Conservation (phyloP, 2,888 invertebrate genomes). For the Ptychoptera albimana region DNA sequence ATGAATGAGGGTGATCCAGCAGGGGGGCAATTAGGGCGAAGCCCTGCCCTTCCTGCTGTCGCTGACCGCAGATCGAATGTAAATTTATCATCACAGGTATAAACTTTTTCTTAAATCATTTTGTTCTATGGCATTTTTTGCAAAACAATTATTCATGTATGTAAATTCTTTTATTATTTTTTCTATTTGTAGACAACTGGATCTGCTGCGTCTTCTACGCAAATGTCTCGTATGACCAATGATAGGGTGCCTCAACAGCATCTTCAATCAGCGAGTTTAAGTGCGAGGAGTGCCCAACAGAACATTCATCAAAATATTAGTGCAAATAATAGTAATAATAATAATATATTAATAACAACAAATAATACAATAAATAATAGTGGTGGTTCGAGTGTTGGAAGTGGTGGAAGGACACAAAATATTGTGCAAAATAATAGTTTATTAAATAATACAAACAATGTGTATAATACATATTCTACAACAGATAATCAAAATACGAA, state of each 20-base stretch:
- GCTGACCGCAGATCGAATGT: constrained; percentile 28
- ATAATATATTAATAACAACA: not conserved
- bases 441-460: too few species aligned
- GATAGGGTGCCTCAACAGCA: constrained; percentile 14
- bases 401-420: constrained; percentile 2
- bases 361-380: constrained; percentile 5
- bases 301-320: constrained; percentile 17
- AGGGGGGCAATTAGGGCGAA: constrained; percentile 32
- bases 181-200: constrained; percentile 10
- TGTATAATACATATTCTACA: too few species aligned
- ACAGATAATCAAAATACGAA: too few species aligned
- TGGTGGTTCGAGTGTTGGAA: constrained; percentile 8
- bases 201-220: constrained; percentile 17
- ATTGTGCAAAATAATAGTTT: not conserved
- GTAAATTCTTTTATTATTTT: not conserved
- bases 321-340: constrained; percentile 6
- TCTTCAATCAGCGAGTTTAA: constrained; percentile 9
- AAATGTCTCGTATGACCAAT: constrained; percentile 10
- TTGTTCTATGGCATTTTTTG: not conserved
- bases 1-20: constrained; percentile 34
- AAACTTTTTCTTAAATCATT: not conserved
- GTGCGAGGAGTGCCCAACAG: constrained; percentile 1
- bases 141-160: not conserved
- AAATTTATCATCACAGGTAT: constrained; percentile 5
- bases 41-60: constrained; percentile 34